phyloP scores from a whole-genome alignment of 2,888 invertebrate species.

The Drosophila neotestacea region DNA sequence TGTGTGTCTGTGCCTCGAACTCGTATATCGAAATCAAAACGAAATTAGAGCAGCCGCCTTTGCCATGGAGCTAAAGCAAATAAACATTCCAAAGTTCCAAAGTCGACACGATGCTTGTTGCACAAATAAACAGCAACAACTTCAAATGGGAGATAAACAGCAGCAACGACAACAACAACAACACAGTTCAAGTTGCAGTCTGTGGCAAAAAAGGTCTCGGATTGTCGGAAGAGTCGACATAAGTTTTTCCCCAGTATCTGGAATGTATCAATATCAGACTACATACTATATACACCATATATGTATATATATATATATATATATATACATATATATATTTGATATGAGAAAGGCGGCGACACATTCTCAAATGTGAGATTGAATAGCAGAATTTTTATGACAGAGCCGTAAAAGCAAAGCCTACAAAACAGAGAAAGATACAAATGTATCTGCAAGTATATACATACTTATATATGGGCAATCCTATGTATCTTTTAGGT shows the following conservation, averaged over 20 bases:
- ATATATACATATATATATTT: conserved; percentile 6
- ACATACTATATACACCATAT: conserved; percentile 1
- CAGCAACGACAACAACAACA: conserved; percentile 32
- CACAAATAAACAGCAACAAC: conserved; percentile 57
- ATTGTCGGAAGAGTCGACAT: conserved; percentile 5
- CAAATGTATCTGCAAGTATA: conserved; percentile 60
- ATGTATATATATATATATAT: conserved; percentile 13
- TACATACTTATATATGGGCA: conserved; percentile 15
- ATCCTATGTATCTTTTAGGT: conserved; percentile 40
- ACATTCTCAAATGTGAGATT: conserved; percentile 47
- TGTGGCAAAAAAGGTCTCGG: neutral
- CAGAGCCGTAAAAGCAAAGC: conserved; percentile 40
- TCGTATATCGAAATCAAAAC: conserved; percentile 50
- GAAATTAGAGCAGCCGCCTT: conserved; percentile 54
- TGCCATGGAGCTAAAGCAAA: conserved; percentile 39
- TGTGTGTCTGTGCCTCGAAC: conserved; percentile 6
- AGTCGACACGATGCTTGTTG: conserved; percentile 61
- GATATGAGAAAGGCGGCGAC: conserved; percentile 17
- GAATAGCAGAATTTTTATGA: conserved; percentile 61
- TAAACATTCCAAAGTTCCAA: conserved; percentile 65
- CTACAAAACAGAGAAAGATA: conserved; percentile 28
- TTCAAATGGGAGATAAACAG: conserved; percentile 57
- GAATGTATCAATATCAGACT: conserved; percentile 13
- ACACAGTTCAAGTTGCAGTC: conserved; percentile 21
- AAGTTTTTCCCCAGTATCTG: conserved; percentile 11